Evolutionary conservation across 2,888 invertebrate species (phyloP).

Genomic region (Pristionchus entomophagus): DNA sequence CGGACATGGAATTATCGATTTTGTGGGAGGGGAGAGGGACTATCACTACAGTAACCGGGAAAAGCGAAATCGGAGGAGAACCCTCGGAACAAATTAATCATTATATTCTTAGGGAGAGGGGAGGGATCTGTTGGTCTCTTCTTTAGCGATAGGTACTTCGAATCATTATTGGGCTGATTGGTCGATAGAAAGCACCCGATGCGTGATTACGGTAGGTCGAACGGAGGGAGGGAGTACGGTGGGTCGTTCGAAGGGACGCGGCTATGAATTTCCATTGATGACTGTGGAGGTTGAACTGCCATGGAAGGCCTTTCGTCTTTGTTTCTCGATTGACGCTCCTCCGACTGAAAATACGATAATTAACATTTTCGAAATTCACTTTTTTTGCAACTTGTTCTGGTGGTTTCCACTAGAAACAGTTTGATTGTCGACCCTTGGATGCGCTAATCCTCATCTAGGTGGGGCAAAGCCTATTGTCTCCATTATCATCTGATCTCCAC

Average conservation of each 20-base stretch:
- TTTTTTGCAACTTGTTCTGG: too few relatives aligned
- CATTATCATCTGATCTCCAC: conserved; percentile 13
- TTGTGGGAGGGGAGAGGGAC: background rate
- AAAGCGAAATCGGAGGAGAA: background rate
- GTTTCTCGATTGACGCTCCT: conserved; percentile 49
- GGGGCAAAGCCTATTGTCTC: conserved; percentile 1
- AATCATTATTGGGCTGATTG: conserved; percentile 41
- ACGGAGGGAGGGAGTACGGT: background rate
- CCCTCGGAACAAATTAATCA: conserved; percentile 24
- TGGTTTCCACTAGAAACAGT: too few relatives aligned
- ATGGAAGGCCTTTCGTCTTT: conserved; percentile 49
- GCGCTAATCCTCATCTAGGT: background rate
- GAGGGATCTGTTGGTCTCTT: background rate
- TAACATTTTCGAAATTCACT: background rate
- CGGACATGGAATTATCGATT: background rate
- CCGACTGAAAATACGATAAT: conserved; percentile 42
- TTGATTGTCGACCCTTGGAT: background rate
- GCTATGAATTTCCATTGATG: conserved; percentile 34
- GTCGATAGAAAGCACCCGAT: conserved; percentile 42
- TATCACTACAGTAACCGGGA: conserved; percentile 12
- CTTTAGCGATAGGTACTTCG: background rate
- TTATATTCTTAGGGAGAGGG: too few relatives aligned
- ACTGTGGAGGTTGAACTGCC: conserved; percentile 41
- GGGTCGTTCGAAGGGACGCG: background rate
- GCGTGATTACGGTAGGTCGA: background rate